Evolutionary conservation across 2,113 vertebrate species (phyloP), one percentile per base, ranked within the genome.

Genomic region (Corythaixoides concolor): DNA sequence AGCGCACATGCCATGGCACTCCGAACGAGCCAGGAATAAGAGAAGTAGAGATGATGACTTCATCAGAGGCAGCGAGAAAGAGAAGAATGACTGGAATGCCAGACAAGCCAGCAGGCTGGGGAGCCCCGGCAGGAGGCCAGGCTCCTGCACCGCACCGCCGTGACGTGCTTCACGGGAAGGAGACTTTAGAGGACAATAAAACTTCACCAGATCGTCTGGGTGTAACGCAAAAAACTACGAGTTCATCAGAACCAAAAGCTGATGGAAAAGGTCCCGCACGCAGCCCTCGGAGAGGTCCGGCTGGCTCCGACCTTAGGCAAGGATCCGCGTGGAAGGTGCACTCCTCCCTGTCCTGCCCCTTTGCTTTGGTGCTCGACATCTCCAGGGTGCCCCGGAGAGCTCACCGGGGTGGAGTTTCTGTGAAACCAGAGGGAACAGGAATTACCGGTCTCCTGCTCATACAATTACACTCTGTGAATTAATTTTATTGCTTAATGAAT

Each of bases 401-500:
- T 87, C 24, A 45, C 79, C 88, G 50, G 96, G 97, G 96, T 30
- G 96, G 96, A 87, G 95, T 53, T 96, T 49, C 95, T 89, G 85
- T 2, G 89, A 93, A 96, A 95, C 89, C 88, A 73, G 63, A 56
- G 81, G 23, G 94, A 97, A 97, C 97, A 92, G 96, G 97, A 97
- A 97, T 96, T 97, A 97, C 97, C 94, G 60, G 97, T 97, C 94
- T 87, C 70, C 89, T 78, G 79, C 82, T 92, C 59, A 0, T 8
- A 27, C 96, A 95, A 85, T 97, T 93, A 91, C 33, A 22, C 88
- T 60, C 69, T 0, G 18, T 6, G 74, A 90, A 91, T 94, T 91
- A 95, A 90, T 90, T 95, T 97, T 95, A 91, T 96, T 95, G 91
- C 92, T 95, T 96, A 96, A 97, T 95, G 96, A 97, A 95, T 84